Evolutionary conservation across 2,888 invertebrate species (phyloP), one percentile per base, ranked within the genome.

Genomic region (Cactoblastis cactorum): DNA sequence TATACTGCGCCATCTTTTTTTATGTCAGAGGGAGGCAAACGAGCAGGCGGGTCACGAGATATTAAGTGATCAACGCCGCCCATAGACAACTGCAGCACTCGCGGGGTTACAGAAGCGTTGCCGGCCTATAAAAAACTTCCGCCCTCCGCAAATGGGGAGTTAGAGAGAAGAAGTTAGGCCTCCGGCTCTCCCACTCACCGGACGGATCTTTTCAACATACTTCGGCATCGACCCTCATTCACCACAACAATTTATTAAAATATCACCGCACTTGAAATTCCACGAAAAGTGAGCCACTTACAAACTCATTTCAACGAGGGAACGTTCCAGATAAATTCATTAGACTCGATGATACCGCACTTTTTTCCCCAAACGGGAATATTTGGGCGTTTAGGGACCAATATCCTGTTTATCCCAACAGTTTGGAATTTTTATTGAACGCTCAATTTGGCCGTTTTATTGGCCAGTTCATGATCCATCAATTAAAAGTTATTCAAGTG

Each of bases 281-380:
- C 9, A 28, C 28, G 15, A 14, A 28, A 43, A 43, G 43, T 43
- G 43, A 43, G 43, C 43, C 43, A 43, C 43, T 43, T 43, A 28
- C 15, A 43, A 43, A 32, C 43, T 43, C 43, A 43, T 43, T 43
- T 43, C 43, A 9, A 15, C 17, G 4, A 14, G 17, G 24, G 28
- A 24, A 32, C 32, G 28, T 2, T n/a, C 22, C n/a, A 38, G 51
- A 51, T 51, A 51, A 51, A 51, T 46, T 51, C 51, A 51, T 51
- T 51, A 51, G 38, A 12, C 3, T 28, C 38, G 11, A 38, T 46
- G 51, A 51, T 38, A 32, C 39, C 38, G 51, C 46, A 34, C 14
- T 46, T 51, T 50, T 41, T 39, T 38, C 38, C 38, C 46, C n/a
- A n/a, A 46, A 46, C 32, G 45, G 38, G 12, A 48, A 38, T 48